Evolutionary conservation across 2,797 vertebrate species (phyloP).

Genomic region (Sebastes nivosus): DNA sequence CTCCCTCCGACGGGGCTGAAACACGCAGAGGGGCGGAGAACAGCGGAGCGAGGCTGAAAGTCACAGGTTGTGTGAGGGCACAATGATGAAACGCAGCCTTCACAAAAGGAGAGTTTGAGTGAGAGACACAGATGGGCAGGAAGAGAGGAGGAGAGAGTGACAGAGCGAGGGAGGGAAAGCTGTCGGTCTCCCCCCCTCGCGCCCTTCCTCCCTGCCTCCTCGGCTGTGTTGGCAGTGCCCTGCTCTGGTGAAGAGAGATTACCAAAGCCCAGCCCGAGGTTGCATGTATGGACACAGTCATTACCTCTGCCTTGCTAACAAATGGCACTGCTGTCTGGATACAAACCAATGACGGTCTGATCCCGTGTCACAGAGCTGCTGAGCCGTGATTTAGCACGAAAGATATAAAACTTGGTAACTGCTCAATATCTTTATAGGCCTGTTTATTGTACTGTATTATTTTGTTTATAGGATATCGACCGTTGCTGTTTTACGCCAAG

Average conservation of each 20-base stretch:
- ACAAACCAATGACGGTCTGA: conserved; percentile 33
- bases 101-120: conserved; percentile 57
- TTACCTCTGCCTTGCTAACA: conserved; percentile 73
- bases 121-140: conserved; percentile 75
- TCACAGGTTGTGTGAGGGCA: conserved; percentile 68
- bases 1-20: conserved; percentile 7
- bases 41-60: conserved; percentile 37
- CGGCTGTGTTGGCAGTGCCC: conserved; percentile 64
- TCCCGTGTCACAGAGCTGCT: conserved; percentile 6
- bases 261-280: conserved; percentile 76
- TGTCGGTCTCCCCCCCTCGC: conserved; percentile 41
- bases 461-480: conserved; percentile 64
- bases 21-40: conserved; percentile 41
- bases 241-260: conserved; percentile 78
- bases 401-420: conserved; percentile 58
- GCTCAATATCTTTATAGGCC: conserved; percentile 65
- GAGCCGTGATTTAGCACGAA: conserved; percentile 59
- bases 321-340: conserved; percentile 58
- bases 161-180: conserved; percentile 64
- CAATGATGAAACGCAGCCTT: conserved; percentile 49
- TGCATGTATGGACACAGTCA: conserved; percentile 75
- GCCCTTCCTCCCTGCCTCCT: conserved; percentile 40
- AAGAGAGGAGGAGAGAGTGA: conserved; percentile 63
- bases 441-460: conserved; percentile 57
- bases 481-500: conserved; percentile 39